Conservation (phyloP, 2,888 invertebrate genomes). For the Hypomecis punctinalis region DNA sequence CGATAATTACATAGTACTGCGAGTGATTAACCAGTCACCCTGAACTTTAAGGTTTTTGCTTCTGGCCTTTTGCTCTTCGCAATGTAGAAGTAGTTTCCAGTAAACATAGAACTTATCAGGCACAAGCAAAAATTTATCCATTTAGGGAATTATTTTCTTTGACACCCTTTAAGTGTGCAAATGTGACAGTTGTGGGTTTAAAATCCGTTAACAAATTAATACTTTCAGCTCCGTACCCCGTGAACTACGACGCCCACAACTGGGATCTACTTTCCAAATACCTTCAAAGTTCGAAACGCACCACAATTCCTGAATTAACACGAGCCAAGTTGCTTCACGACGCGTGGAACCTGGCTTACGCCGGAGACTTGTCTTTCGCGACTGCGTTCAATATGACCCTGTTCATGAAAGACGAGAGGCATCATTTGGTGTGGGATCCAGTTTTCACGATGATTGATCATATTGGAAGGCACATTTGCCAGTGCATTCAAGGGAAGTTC, state of each 20-base stretch:
- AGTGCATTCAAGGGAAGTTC: conserved; percentile 88
- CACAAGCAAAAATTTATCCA: too few relatives aligned
- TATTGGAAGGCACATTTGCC: conserved; percentile 88
- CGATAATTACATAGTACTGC: too few relatives aligned
- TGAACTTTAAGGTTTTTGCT: too few relatives aligned
- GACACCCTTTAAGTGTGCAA: too few relatives aligned
- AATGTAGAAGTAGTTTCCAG: too few relatives aligned
- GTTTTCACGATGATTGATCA: conserved; percentile 94
- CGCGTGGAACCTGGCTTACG: conserved; percentile 91
- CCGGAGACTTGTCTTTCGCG: conserved; percentile 90
- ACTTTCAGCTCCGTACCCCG: conserved; percentile 89
- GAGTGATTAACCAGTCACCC: too few relatives aligned
- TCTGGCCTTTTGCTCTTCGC: too few relatives aligned
- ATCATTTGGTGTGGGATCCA: conserved; percentile 92
- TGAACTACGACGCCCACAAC: conserved; percentile 91
- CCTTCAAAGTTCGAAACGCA: conserved; percentile 83
- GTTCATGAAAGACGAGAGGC: conserved; percentile 89
- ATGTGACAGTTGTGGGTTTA: neutral
- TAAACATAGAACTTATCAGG: too few relatives aligned
- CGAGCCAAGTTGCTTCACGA: conserved; percentile 91
- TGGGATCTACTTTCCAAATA: conserved; percentile 90
- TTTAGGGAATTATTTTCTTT: too few relatives aligned
- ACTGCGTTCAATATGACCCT: conserved; percentile 92
- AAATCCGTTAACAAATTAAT: neutral
- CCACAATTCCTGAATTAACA: conserved; percentile 88